Evolutionary conservation across 2,797 vertebrate genomes (phyloP).

Genomic region (Heteromormyrus szaboi): DNA sequence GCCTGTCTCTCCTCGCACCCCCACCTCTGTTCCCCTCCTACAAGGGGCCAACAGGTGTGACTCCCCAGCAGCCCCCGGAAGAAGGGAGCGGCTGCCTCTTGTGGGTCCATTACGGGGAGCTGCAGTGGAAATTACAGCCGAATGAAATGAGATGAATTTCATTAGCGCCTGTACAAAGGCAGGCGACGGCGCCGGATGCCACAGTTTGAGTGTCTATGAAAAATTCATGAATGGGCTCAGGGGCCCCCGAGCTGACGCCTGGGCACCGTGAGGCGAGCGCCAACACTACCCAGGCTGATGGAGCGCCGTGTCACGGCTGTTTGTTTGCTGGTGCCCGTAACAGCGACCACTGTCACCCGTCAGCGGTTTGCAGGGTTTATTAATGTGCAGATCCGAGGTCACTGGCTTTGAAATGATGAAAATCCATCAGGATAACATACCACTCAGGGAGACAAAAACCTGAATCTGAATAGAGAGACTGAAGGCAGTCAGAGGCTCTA

Average conservation of each 20-base stretch:
- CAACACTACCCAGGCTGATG: neutral
- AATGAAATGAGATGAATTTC: slow-evolving; percentile 60
- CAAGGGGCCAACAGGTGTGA: neutral
- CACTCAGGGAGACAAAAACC: neutral
- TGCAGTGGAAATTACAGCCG: slow-evolving; percentile 39
- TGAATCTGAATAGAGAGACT: neutral
- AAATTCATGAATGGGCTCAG: slow-evolving; percentile 55
- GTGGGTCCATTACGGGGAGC: slow-evolving; percentile 35
- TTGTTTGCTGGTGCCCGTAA: neutral
- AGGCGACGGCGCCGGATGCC: neutral
- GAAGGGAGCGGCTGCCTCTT: slow-evolving; percentile 34
- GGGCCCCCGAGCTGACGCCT: neutral
- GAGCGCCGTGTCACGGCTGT: neutral
- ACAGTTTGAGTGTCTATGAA: slow-evolving; percentile 55
- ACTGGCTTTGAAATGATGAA: neutral
- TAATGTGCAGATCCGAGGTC: neutral
- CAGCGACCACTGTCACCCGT: neutral
- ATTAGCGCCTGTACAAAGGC: slow-evolving; percentile 63
- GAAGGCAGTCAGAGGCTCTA: neutral
- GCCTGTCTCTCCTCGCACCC: neutral
- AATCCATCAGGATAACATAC: neutral
- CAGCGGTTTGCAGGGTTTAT: neutral
- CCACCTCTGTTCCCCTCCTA: neutral
- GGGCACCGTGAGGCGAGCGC: neutral
- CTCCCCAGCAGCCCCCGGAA: neutral